These are phyloP conservation scores for Hydropsyche tenuis DNA, from an alignment of 1,140 invertebrate genomes.

Conservation along the genomic window DNA sequence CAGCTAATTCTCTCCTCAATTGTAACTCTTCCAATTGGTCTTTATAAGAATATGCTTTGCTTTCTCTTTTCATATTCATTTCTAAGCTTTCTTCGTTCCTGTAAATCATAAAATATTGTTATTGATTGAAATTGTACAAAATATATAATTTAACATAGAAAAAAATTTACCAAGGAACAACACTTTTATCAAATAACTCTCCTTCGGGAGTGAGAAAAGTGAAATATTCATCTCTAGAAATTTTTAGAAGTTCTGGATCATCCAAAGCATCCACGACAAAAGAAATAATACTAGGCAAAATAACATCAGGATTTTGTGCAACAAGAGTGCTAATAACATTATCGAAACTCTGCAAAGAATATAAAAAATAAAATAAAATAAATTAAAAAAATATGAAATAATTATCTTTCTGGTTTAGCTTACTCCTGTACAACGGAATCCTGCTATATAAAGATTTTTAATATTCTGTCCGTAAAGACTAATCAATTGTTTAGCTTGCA, in stretches of 20 bases:
- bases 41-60: constrained; percentile 96
- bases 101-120: constrained; percentile 39
- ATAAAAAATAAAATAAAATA: constrained; percentile 21
- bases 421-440: constrained; percentile 65
- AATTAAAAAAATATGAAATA: background rate
- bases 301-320: constrained; percentile 68
- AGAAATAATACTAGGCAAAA: constrained; percentile 66
- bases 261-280: constrained; percentile 67
- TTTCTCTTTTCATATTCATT: constrained; percentile 94
- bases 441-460: constrained; percentile 66
- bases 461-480: constrained; percentile 64
- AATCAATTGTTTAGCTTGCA: constrained; percentile 66
- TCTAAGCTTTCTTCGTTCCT: constrained; percentile 70
- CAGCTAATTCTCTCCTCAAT: constrained; percentile 89
- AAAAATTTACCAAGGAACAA: constrained; percentile 76
- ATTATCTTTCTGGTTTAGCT: constrained; percentile 41
- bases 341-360: constrained; percentile 67
- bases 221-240: constrained; percentile 88
- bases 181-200: constrained; percentile 88
- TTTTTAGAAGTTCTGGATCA: constrained; percentile 72
- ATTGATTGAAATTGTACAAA: constrained; percentile 1
- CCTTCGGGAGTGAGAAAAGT: constrained; percentile 89
- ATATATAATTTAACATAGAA: background rate
- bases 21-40: constrained; percentile 96
- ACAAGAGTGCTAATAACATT: constrained; percentile 73